Base-by-base conservation (phyloP, 2,797 vertebrate genomes). In the Rhincodon typus region DNA sequence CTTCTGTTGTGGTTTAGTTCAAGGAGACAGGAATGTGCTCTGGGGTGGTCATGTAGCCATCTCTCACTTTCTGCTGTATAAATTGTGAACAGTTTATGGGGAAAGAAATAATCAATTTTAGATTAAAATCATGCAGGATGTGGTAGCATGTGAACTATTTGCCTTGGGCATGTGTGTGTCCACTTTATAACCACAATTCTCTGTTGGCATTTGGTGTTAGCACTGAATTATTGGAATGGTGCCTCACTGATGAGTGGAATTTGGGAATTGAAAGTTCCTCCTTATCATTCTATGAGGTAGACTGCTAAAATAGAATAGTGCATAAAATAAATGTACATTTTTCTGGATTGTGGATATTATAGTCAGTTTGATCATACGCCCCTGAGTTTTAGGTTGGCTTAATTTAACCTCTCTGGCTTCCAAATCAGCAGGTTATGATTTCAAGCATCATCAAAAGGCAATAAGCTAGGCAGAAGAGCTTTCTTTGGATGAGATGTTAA, bases 41-140 rank as follows among this genome's bases (percentile, higher is more conserved):
- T 46, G 94, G 94, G 69, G 72, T 95, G 69, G 94, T 53, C 46
- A 95, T 23, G 5, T 7, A 77, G 94, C 69, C 94, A 74, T 53
- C 94, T 95, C 17, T 77, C 94, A n/a, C 69, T 77, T 77, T 95
- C 27, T 95, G 70, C 30, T 77, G 42, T 95, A 77, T 77, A 15
- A 57, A 66, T 66, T 91, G 42, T 27, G n/a, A 38, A 74, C 27
- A 53, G 30, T 74, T 94, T 30, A 74, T 91, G 7, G 90, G 42
- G 90, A 69, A 95, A 57, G 25, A 74, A 74, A 57, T 77, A 53
- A 53, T 77, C 94, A 53, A 27, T 95, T 77, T n/a, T 95, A 57
- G 70, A 53, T 70, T 77, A 77, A 70, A 77, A 95, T 95, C 62
- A 74, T 77, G 70, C 90, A 93, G 90, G 90, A 93, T 95, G 70